Evolutionary conservation across 2,113 vertebrate species (phyloP).

Genomic region (Geococcyx californianus): DNA sequence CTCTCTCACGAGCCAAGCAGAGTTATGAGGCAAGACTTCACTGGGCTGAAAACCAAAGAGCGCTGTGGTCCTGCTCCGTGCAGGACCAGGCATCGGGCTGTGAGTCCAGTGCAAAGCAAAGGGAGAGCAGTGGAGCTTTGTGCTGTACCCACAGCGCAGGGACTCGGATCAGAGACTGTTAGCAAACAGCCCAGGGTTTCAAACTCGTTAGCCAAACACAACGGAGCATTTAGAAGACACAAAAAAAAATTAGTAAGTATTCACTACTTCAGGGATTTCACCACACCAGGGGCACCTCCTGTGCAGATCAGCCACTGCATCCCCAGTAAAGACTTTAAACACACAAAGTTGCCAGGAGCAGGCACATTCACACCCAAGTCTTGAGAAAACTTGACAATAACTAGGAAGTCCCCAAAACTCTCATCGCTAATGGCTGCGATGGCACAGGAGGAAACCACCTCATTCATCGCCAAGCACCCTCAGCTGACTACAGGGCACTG

Average conservation of each 20-base stretch:
- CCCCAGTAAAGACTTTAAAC: background rate
- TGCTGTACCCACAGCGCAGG: rapidly evolving
- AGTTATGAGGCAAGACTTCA: background rate
- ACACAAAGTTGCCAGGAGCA: background rate
- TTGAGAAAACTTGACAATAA: background rate
- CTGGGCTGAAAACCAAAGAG: rapidly evolving
- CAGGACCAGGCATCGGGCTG: background rate
- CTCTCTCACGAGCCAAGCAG: rapidly evolving
- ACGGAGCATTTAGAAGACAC: rapidly evolving
- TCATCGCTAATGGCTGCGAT: background rate
- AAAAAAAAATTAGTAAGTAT: too few species aligned
- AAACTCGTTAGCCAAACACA: rapidly evolving
- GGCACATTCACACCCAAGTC: background rate
- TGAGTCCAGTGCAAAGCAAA: too few species aligned
- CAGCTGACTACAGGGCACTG: background rate
- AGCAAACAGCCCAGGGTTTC: background rate
- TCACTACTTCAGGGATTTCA: background rate
- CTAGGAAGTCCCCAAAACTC: background rate
- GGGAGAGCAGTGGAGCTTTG: rapidly evolving
- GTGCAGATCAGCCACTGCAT: background rate
- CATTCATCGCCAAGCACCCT: rapidly evolving
- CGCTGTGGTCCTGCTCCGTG: rapidly evolving
- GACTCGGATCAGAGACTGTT: rapidly evolving
- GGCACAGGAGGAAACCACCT: background rate
- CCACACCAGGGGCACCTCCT: background rate